Evolutionary conservation across 2,113 vertebrate species (phyloP).

Genomic region (Peromyscus leucopus): DNA sequence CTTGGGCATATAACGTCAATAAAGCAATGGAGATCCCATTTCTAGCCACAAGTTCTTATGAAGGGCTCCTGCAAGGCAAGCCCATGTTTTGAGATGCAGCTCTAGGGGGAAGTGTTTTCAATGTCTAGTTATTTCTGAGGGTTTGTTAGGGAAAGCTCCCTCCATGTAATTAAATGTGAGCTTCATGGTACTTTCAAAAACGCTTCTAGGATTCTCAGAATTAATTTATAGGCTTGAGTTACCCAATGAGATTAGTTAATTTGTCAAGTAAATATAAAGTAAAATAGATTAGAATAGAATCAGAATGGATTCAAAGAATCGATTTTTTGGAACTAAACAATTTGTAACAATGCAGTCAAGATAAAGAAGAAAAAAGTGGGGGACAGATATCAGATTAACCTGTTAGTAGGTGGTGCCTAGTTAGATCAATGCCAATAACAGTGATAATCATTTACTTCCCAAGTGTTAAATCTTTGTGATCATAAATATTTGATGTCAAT

Average conservation of each 20-base stretch:
- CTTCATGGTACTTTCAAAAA: constrained; percentile 50
- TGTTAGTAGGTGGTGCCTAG: not conserved
- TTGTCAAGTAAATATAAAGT: constrained; percentile 38
- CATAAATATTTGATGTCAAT: not conserved
- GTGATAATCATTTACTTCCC: not conserved
- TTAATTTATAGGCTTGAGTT: constrained; percentile 17
- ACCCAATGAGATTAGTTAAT: constrained; percentile 54
- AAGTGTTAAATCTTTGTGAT: not conserved
- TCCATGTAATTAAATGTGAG: constrained; percentile 61
- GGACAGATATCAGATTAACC: not conserved
- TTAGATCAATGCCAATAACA: not conserved
- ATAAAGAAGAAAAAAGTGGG: not conserved
- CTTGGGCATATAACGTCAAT: constrained; percentile 72
- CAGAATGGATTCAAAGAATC: constrained; percentile 20
- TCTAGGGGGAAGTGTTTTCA: constrained; percentile 76
- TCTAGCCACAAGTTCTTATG: constrained; percentile 78
- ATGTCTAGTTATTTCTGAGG: constrained; percentile 72
- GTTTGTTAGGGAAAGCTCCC: constrained; percentile 60
- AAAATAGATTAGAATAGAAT: constrained; percentile 15
- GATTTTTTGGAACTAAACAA: constrained; percentile 6
- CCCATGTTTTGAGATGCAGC: constrained; percentile 81
- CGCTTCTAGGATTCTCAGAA: constrained; percentile 59
- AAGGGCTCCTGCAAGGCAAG: constrained; percentile 63
- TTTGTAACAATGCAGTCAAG: not conserved
- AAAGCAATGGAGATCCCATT: constrained; percentile 79